Percentiles rank a stretch among this genome's conserved stretches.
phyloP scores from a whole-genome alignment of 2,113 vertebrate species.

The Elaphurus davidianus region DNA sequence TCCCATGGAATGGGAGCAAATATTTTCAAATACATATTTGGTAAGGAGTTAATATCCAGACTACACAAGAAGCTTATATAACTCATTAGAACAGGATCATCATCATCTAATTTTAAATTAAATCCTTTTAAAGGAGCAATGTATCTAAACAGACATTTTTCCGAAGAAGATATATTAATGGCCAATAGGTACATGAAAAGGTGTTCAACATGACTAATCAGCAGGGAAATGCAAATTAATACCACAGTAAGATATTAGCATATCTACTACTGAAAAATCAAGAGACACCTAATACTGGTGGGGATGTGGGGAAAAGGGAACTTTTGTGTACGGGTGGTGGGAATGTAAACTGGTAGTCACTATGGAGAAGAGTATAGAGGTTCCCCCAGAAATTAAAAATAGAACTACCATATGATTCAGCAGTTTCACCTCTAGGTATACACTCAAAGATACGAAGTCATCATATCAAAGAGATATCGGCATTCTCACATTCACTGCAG shows the following conservation, averaged over 20 bases:
- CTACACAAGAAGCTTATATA: neutral
- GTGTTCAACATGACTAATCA: neutral
- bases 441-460: neutral
- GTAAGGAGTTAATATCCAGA: neutral
- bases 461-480: neutral
- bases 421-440: neutral
- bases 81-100: neutral
- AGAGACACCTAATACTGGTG: neutral
- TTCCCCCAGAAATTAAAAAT: neutral
- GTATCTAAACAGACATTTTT: neutral
- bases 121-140: neutral
- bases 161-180: neutral
- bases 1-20: neutral
- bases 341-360: neutral
- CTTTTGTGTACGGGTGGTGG: no score
- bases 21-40: neutral
- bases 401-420: neutral
- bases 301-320: neutral
- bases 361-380: neutral
- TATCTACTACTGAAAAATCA: neutral
- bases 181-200: neutral
- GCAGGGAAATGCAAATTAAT: neutral
- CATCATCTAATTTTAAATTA: neutral
- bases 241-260: neutral
- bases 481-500: neutral